Evolutionary conservation across 2,113 vertebrate species (phyloP).

Genomic region (Acinonyx jubatus): DNA sequence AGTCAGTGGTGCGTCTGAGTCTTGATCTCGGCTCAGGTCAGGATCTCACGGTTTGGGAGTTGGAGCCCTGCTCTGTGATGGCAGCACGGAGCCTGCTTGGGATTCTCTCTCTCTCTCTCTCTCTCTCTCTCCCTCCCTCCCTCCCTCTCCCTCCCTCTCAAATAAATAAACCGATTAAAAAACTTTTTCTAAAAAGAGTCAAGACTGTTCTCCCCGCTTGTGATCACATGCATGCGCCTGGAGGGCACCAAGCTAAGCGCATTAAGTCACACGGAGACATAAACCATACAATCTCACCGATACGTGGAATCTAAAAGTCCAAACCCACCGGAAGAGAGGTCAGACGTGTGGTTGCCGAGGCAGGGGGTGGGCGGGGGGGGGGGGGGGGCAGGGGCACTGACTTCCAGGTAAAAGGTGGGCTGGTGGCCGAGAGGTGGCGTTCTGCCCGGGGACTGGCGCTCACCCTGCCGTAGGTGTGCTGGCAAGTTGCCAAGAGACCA

Average conservation of each 20-base stretch:
- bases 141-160: too few species aligned
- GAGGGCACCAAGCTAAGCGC: accelerated
- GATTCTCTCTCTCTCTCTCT: too few species aligned
- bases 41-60: too few species aligned
- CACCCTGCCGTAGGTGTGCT: accelerated
- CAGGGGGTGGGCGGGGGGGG: accelerated
- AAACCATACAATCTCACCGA: accelerated
- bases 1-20: too few species aligned
- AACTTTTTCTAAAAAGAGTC: background rate
- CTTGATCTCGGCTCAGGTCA: too few species aligned
- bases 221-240: accelerated
- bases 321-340: background rate
- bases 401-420: accelerated
- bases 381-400: accelerated
- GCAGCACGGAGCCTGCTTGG: too few species aligned
- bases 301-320: accelerated
- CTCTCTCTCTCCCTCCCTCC: too few species aligned
- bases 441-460: accelerated
- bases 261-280: background rate
- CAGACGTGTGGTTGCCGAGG: background rate
- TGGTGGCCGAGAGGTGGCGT: accelerated
- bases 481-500: accelerated
- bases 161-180: too few species aligned
- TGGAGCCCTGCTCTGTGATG: too few species aligned
- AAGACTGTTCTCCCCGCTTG: accelerated